Evolutionary conservation across 2,888 invertebrate genomes (phyloP), one percentile per base, ranked within the genome.

Genomic region (Euplexia lucipara): DNA sequence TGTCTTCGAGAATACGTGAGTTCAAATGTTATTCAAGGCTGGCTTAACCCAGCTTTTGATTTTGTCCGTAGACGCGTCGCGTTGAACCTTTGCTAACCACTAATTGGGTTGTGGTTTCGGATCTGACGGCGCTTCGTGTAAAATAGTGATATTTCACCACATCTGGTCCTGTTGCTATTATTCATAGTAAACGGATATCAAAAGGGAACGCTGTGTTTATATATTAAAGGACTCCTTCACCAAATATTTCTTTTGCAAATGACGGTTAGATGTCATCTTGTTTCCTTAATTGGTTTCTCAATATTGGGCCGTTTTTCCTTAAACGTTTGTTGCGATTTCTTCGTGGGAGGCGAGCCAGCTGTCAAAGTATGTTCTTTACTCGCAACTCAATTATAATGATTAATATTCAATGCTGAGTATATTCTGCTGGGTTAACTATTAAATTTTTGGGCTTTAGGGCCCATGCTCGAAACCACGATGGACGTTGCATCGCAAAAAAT

Each of bases 41-140:
- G 58, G 35, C 47, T 58, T 34, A 44, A 53, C n/a, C 48, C 52
- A 37, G 49, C 39, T 48, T 53, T 42, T 44, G 53, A 48, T 75
- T 48, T 44, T 16, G 34, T 10, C 30, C 44, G 53, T 45, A 60
- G 47, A 32, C 51, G 51, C 54, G 52, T 54, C 54, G 53, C 44
- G 49, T 54, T 66, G 44, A 26, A 60, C 42, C 68, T 30, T 39
- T 34, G 53, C 59, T 45, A 45, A 35, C 75, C 60, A 68, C 49
- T 60, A 60, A 69, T 69, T 53, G 75, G 58, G 74, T 53, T 73
- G 51, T n/a, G 74, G 67, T 49, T 22, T 44, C 7, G 37, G 67
- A 34, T 39, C 44, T 35, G 39, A 4, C 42, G 42, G 45, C 42
- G 41, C 14, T 35, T 48, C 16, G 34, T 45, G 22, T 45, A 68